A percentile compares a stretch with the other conserved stretches of the same genome.
Conservation (phyloP, 2,113 vertebrate species). For the Engraulis encrasicolus region DNA sequence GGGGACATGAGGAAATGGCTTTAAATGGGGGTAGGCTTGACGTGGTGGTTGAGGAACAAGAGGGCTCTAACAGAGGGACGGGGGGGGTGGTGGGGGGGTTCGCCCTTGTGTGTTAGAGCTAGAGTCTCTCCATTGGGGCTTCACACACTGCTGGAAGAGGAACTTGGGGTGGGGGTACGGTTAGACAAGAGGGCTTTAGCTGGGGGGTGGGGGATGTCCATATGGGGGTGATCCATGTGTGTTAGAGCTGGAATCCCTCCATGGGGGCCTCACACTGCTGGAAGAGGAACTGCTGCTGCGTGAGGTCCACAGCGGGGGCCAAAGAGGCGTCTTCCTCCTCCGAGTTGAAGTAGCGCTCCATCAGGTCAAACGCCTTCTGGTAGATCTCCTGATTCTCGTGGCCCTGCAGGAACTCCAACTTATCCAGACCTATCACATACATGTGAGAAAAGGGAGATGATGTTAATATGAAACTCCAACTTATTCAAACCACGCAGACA, state of each 20-base stretch:
- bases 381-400: slow-evolving; percentile 99
- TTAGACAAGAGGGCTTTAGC: too few relatives aligned
- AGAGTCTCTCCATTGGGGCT: too few relatives aligned
- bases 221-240: too few relatives aligned
- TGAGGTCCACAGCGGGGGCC: slow-evolving; percentile 92
- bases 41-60: too few relatives aligned
- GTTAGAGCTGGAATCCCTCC: slow-evolving; percentile 99
- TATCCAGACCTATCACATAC: slow-evolving; percentile 89
- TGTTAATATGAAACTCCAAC: too few relatives aligned
- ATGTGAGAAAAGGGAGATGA: too few relatives aligned
- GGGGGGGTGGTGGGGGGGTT: slow-evolving; percentile 52
- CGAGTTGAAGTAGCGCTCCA: slow-evolving; percentile 96
- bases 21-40: slow-evolving; percentile 14
- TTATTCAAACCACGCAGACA: too few relatives aligned
- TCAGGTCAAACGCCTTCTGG: slow-evolving; percentile 97
- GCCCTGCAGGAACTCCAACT: slow-evolving; percentile 96
- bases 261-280: slow-evolving; percentile 97
- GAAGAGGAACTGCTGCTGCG: slow-evolving; percentile 98
- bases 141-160: too few relatives aligned
- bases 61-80: slow-evolving; percentile 12
- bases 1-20: too few relatives aligned
- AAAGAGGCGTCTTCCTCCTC: slow-evolving; percentile 95
- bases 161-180: too few relatives aligned
- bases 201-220: too few relatives aligned
- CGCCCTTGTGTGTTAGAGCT: too few relatives aligned